Base-by-base conservation (phyloP, 2,888 invertebrate species). In the Pterostichus niger region DNA sequence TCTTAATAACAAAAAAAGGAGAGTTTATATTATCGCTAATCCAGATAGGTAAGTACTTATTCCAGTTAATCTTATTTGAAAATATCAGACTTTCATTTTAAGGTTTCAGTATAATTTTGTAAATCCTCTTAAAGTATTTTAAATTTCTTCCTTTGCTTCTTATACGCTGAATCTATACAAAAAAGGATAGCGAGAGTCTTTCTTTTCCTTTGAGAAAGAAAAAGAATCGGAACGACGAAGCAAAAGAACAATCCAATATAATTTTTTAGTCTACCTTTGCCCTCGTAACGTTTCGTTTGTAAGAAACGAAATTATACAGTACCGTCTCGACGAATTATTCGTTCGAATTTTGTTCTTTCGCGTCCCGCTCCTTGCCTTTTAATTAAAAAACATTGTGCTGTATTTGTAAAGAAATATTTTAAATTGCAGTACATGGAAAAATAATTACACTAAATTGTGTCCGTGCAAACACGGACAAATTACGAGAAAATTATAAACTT, bases 171-270 rank as follows among this genome's bases (percentile, higher is more conserved):
- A 73, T 49, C 44, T 73, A 35, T 33, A 68, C 35, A 49, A 11
- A 73, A 73, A 31, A 44, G 49, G 24, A 73, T 17, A 49, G 24
- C 15, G 49, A 73, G 6, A 1, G 46, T 46, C 46, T 24, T 24
- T 24, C 13, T n/a, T 13, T 73, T 73, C 46, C 10, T 73, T 46
- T 11, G 24, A 46, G 49, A 31, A 61, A 64, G 15, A 46, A 46
- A 79, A 5, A 79, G 59, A 54, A 6, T 77, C 77, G 17, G 46
- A 46, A 40, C n/a, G 35, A 78, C 33, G 54, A 44, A 15, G 59
- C 40, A 61, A 78, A 46, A 61, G 79, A 59, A 64, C 79, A 79
- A 79, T 59, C 79, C 79, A 64, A 61, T 79, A 61, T 79, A 79
- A 64, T 79, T 79, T 79, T 64, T 79, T 61, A 76, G 76, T n/a